A percentile compares a stretch with the other conserved stretches of the same genome.
phyloP scores from a whole-genome alignment of 2,888 invertebrate genomes.

The Thysanoteuthis rhombus region DNA sequence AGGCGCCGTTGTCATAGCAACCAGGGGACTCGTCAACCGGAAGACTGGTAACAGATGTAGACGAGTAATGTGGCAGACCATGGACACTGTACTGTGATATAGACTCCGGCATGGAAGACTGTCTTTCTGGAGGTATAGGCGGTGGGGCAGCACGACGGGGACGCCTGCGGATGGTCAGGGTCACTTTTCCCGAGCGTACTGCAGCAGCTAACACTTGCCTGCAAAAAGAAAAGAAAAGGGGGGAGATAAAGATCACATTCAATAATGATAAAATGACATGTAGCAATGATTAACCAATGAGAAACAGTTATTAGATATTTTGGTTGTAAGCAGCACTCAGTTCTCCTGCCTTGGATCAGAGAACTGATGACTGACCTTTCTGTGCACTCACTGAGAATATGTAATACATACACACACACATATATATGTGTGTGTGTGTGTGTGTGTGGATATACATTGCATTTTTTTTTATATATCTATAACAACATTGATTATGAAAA shows the following conservation, averaged over 20 bases:
- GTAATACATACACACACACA: too few relatives aligned
- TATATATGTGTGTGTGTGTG: too few relatives aligned
- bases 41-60: slow-evolving; percentile 19
- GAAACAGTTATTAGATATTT: too few relatives aligned
- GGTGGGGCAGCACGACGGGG: slow-evolving; percentile 50
- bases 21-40: slow-evolving; percentile 25
- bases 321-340: too few relatives aligned
- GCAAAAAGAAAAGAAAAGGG: slow-evolving; percentile 34
- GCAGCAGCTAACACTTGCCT: slow-evolving; percentile 50
- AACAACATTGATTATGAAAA: too few relatives aligned
- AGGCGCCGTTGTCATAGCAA: slow-evolving; percentile 29
- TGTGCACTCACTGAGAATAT: too few relatives aligned
- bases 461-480: too few relatives aligned
- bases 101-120: slow-evolving; percentile 35
- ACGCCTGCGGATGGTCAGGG: slow-evolving; percentile 53
- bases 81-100: slow-evolving; percentile 24
- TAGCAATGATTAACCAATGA: background rate
- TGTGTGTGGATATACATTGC: too few relatives aligned
- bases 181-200: slow-evolving; percentile 50
- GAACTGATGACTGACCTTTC: too few relatives aligned
- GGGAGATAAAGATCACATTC: background rate
- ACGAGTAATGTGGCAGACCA: background rate
- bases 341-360: too few relatives aligned
- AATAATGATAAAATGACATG: background rate
- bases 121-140: slow-evolving; percentile 46